Evolutionary conservation across 2,888 invertebrate genomes (phyloP), one percentile per base, ranked within the genome.

Genomic region (Drosophila vallismaia): DNA sequence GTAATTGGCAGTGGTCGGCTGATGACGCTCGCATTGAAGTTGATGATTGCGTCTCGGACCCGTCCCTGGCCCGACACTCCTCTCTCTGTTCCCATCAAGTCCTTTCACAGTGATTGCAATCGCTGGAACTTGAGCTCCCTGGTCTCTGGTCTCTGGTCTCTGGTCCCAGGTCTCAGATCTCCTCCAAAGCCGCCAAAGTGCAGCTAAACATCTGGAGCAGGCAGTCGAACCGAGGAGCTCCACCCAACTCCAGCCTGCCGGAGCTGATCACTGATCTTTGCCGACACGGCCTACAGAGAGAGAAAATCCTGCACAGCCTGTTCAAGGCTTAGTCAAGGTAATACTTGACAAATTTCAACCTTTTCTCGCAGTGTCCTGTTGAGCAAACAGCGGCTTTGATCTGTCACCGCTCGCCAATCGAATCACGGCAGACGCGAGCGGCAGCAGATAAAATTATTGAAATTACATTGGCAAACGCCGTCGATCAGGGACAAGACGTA

Each of bases 401-500:
- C 83, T 86, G 85, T 83, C 85, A 80, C 80, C 80, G 80, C 79
- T 60, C 69, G 48, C 80, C 85, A 86, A 86, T 87, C 85, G 85
- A 86, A 86, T 89, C 87, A 84, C 84, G 68, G 82, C 79, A 71
- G 77, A 80, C 83, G 86, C 79, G 82, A 81, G 80, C 82, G 81
- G 74, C 77, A 72, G 64, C 88, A 89, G 90, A 90, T 90, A 90
- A 90, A 90, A 90, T 90, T 90, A 90, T 90, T 90, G 85, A 86
- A 86, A 86, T 86, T 86, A 87, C 85, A 86, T 87, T 87, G 87
- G 83, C 79, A 80, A 80, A 82, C 82, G 82, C 86, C 82, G 82
- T 83, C 80, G 84, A 80, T 86, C 72, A 76, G 66, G 71, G 51
- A 44, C 19, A 44, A 24, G 24, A 26, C 0, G 6, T 28, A 44